Conservation (phyloP, 2,888 invertebrate species). For the Drosophila silvestris region DNA sequence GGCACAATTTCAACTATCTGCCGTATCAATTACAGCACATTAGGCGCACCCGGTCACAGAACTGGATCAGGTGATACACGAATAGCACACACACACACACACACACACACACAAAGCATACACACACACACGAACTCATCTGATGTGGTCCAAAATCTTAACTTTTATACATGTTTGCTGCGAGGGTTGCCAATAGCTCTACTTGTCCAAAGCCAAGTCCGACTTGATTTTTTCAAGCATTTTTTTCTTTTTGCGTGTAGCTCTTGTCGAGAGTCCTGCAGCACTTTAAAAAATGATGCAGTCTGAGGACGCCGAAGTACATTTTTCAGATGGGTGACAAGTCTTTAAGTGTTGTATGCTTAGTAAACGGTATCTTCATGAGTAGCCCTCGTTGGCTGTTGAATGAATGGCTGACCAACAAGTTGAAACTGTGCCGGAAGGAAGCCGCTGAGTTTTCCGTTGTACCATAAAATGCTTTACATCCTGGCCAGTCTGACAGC, state of each 20-base stretch:
- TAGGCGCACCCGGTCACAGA: slow-evolving; percentile 4
- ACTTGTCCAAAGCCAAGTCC: neutral
- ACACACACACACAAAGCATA: neutral
- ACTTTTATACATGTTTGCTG: neutral
- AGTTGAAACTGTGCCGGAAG: slow-evolving; percentile 71
- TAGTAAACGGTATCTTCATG: slow-evolving; percentile 31
- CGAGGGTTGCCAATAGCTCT: slow-evolving; percentile 2
- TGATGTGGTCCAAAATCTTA: slow-evolving; percentile 9
- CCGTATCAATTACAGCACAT: slow-evolving; percentile 39
- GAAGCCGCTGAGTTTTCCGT: slow-evolving; percentile 73
- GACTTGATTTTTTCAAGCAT: neutral
- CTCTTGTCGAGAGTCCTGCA: neutral
- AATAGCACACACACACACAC: neutral
- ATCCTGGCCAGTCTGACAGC: slow-evolving; percentile 55
- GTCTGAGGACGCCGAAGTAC: neutral
- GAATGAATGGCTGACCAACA: slow-evolving; percentile 36
- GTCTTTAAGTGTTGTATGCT: neutral
- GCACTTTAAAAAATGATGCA: neutral
- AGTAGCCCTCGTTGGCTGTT: slow-evolving; percentile 37
- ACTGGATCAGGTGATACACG: slow-evolving; percentile 4
- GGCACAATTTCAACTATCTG: slow-evolving; percentile 19
- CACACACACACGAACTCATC: neutral
- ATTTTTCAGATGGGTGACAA: neutral
- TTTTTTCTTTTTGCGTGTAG: neutral
- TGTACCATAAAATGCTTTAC: slow-evolving; percentile 76